Evolutionary conservation across 2,113 vertebrate species (phyloP), one percentile per base, ranked within the genome.

Genomic region (Aviceda subcristata): DNA sequence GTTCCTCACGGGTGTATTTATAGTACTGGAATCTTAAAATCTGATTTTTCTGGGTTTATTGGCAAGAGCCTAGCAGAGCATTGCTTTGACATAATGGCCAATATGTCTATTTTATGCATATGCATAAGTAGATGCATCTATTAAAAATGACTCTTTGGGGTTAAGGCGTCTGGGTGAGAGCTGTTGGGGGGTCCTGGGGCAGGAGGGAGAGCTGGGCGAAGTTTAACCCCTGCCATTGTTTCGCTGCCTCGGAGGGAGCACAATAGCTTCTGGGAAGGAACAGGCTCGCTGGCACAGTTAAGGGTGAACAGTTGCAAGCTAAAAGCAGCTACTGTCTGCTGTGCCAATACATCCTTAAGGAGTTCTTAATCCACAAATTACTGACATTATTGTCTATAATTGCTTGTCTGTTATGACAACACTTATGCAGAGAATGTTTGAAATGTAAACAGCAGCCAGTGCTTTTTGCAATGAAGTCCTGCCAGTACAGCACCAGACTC

Each of bases 391-490:
- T 93, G 66, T 75, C 92, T 84, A 15, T 94, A 95, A 93, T 95
- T 90, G 87, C 91, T 93, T 88, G 83, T 86, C 88, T 96, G 95
- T 95, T 97, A 91, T 97, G 88, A 95, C 97, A 97, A 85, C 92
- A 95, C 89, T 95, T 84, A 94, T 16, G 73, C 50, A 36, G 91
- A 76, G 67, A 92, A 92, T 82, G 63, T 91, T 63, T 91, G 94
- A 96, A 94, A 89, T 97, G 87, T 91, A 95, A 96, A 90, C 92
- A 88, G 77, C 83, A 94, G 83, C 48, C 86, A 94, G 62, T 41
- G 63, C 72, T 91, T 80, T 96, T 60, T 72, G 53, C 56, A 51
- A 3, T 71, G 76, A 86, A 94, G 68, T 79, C 39, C 48, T 93
- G 85, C 62, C 66, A 46, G 9, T 27, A 13, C 5, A 9, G 21